Evolutionary conservation across 2,797 vertebrate species (phyloP), one percentile per base, ranked within the genome.

Genomic region (Pseudotriccus pelzelni): DNA sequence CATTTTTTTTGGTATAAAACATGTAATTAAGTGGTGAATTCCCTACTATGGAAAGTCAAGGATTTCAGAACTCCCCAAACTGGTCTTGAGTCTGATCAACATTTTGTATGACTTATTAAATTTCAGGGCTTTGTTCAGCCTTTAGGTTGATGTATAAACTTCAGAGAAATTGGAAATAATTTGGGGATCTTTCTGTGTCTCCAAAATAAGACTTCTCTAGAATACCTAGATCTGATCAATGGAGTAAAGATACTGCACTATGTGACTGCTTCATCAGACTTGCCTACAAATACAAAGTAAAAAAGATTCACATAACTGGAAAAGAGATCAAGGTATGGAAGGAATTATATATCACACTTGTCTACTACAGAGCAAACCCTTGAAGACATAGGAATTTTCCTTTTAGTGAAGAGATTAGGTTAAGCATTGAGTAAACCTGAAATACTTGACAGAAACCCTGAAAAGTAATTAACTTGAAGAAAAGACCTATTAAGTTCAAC

Each of bases 71-170:
- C 11, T 20, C 37, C 25, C 3, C 34, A 68, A 39, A 58, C 1
- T 49, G 12, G 25, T 82, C 15, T 36, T 43, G 22, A 72, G 6
- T 36, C 44, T 52, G 46, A 68, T 44, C 22, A 72, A 60, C 1
- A 60, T 68, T 79, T 90, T 63, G 2, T 47, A 59, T 47, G 34
- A 47, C 13, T 63, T 66, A 22, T 30, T 55, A 81, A 41, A 41
- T 75, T 56, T 69, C 6, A 2, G 1, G 0, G 1, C 4, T 6
- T 8, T 60, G 50, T 78, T 56, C 8, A 60, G 41, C 12, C 22
- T 87, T 39, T 63, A 43, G 18, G 22, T 24, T 55, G 23, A 78
- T 19, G 4, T 41, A 9, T 84, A 46, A 58, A 19, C 12, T 49
- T 14, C 43, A 87, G 39, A 76, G 20, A 56, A 34, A 47, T 15